These are phyloP conservation scores for Aphelenchoides besseyi DNA, from an alignment of 1,140 invertebrate species.

Conservation along the genomic window DNA sequence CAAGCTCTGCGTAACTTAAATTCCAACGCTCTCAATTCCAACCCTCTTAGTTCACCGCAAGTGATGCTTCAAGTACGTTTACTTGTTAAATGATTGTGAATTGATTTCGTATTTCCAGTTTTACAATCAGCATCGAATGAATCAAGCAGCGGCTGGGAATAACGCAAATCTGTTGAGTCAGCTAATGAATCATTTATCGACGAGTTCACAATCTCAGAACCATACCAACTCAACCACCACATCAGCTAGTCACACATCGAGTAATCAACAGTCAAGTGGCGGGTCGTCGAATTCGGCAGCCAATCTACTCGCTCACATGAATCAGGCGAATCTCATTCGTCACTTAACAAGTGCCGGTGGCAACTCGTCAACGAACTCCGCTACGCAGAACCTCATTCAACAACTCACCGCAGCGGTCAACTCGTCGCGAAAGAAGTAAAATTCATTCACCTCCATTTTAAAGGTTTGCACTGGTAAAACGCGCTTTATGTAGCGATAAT, in stretches of 20 bases:
- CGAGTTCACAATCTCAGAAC: not conserved
- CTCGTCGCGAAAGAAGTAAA: not conserved
- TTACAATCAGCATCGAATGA: constrained; percentile 37
- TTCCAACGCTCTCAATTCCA: not conserved
- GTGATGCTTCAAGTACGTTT: not conserved
- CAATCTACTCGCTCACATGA: not conserved
- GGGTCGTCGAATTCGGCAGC: not conserved
- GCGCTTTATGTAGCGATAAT: not conserved
- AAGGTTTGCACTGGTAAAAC: not conserved
- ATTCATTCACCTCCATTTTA: not conserved
- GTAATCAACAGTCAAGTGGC: constrained; percentile 4
- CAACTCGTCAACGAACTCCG: not conserved
- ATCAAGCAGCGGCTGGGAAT: constrained; percentile 20
- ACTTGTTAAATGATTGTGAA: too few relatives aligned
- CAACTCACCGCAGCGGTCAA: not conserved
- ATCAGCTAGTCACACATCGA: not conserved
- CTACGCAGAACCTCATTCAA: not conserved
- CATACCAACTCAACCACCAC: not conserved
- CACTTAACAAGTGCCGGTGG: not conserved
- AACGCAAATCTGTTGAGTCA: constrained; percentile 28
- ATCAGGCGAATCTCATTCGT: not conserved
- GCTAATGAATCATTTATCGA: constrained; percentile 17
- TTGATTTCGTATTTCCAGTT: constrained; percentile 15
- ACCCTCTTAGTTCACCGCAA: constrained; percentile 8
- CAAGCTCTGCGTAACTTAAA: constrained; percentile 8